Percentiles rank a stretch among this genome's conserved stretches.
Evolutionary conservation across 2,888 invertebrate species (phyloP).

Genomic region (Cyaniris semiargus): DNA sequence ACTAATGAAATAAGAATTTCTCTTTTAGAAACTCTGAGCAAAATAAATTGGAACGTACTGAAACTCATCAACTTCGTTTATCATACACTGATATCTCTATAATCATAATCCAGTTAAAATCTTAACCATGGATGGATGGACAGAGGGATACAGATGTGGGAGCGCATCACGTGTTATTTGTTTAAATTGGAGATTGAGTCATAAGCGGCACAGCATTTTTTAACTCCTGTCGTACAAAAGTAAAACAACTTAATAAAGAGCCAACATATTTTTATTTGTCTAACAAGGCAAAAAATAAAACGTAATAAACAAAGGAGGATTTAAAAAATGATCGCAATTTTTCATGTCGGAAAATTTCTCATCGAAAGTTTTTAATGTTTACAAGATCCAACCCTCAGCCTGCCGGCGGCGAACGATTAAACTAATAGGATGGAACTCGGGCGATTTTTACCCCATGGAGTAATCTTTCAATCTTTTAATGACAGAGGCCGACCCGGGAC

Average conservation of each 20-base stretch:
- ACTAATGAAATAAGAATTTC: no score
- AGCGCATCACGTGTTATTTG: background rate
- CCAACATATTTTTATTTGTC: background rate
- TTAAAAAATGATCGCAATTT: constrained; percentile 36
- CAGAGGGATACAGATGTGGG: background rate
- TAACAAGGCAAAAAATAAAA: constrained; percentile 16
- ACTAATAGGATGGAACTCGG: constrained; percentile 76
- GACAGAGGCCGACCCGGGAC: constrained; percentile 60
- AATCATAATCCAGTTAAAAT: background rate
- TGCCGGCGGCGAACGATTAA: constrained; percentile 69
- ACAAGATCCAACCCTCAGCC: constrained; percentile 47
- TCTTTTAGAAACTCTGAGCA: no score
- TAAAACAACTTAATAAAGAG: background rate
- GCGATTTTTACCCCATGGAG: constrained; percentile 69
- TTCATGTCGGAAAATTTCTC: constrained; percentile 17
- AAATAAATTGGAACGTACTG: no score
- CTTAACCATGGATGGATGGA: background rate
- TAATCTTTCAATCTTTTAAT: constrained; percentile 79
- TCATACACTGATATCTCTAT: background rate
- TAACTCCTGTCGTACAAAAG: background rate
- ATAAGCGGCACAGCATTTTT: background rate
- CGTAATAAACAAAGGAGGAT: constrained; percentile 34
- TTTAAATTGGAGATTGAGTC: background rate
- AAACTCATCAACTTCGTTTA: no score
- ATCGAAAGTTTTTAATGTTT: constrained; percentile 32